phyloP scores from a whole-genome alignment of 2,797 vertebrate genomes.

The Myiotriccus ornatus region DNA sequence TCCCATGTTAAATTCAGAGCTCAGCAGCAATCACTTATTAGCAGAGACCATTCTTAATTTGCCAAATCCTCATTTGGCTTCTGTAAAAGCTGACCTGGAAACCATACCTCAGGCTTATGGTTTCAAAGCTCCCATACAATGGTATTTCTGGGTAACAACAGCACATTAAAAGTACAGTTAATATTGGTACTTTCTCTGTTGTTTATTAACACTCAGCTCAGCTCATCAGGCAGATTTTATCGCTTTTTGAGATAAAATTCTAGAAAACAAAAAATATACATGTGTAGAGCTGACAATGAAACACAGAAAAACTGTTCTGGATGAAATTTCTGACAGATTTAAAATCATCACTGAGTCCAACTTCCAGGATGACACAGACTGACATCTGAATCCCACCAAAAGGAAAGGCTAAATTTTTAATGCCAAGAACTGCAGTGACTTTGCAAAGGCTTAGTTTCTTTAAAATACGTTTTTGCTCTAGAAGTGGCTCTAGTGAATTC shows the following conservation, averaged over 20 bases:
- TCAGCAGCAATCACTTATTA: background rate
- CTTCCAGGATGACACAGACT: background rate
- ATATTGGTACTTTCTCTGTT: background rate
- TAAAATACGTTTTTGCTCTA: background rate
- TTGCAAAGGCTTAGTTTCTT: background rate
- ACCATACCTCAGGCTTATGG: background rate
- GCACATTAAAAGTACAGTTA: background rate
- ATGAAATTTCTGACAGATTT: background rate
- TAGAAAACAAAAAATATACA: background rate
- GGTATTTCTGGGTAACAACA: background rate
- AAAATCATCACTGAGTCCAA: background rate
- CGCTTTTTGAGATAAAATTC: background rate
- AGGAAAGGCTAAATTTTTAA: background rate
- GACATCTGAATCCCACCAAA: background rate
- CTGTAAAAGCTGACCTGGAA: background rate
- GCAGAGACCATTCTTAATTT: background rate
- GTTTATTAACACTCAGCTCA: background rate
- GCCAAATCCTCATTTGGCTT: background rate
- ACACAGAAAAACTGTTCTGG: background rate
- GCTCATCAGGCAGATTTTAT: background rate
- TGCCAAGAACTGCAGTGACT: background rate
- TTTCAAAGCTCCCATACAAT: background rate
- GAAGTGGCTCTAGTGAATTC: background rate
- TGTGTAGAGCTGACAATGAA: background rate
- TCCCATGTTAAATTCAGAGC: background rate